Percentiles rank a stretch among this genome's conserved stretches.
Conservation (phyloP, 2,113 vertebrate genomes). For the Tapirus terrestris region DNA sequence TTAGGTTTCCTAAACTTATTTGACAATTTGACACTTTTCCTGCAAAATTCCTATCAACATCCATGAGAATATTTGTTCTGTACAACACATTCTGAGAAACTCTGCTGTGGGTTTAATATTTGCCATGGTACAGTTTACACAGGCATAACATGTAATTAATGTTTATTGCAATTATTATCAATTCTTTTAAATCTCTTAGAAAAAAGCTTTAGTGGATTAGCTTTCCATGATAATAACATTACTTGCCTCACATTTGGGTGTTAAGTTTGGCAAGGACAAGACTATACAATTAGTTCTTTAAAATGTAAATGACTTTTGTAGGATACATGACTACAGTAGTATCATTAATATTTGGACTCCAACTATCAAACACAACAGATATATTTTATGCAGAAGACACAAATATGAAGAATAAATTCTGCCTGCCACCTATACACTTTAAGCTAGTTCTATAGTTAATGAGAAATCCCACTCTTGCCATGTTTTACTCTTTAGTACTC, state of each 20-base stretch:
- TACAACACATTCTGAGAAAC: not conserved
- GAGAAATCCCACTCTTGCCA: not conserved
- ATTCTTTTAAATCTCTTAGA: not conserved
- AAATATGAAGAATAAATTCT: not conserved
- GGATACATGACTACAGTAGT: not conserved
- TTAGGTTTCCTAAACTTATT: not conserved
- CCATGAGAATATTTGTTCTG: not conserved
- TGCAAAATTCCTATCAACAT: not conserved
- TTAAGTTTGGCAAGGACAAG: not conserved
- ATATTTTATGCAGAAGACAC: not conserved
- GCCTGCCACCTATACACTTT: not conserved
- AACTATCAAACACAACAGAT: not conserved
- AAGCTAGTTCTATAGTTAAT: not conserved
- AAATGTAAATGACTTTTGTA: not conserved
- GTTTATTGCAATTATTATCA: not conserved
- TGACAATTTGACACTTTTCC: not conserved
- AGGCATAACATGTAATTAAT: not conserved
- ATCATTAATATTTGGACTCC: not conserved
- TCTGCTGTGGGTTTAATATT: not conserved
- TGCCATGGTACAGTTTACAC: not conserved
- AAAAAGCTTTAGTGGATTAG: not conserved
- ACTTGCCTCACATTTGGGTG: not conserved
- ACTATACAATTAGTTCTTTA: not conserved
- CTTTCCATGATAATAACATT: not conserved
- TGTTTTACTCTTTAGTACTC: not conserved